These are phyloP conservation scores for Cochlearius cochlearius DNA, from an alignment of 2,113 vertebrate species.

Conservation along the genomic window DNA sequence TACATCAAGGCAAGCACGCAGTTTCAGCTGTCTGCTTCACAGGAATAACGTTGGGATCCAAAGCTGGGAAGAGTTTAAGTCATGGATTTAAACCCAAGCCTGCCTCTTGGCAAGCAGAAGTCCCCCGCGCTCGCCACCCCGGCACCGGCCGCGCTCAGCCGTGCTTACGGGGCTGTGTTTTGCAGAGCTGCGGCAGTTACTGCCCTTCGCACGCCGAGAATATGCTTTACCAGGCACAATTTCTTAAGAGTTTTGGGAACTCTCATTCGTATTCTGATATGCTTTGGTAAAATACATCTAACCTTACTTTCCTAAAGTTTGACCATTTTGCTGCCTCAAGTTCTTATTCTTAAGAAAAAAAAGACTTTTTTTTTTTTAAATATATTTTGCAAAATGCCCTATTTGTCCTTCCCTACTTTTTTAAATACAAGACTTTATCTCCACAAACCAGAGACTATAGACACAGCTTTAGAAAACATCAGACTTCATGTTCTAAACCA, in stretches of 20 bases:
- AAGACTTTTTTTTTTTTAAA: neutral
- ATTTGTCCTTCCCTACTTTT: neutral
- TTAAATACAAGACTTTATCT: neutral
- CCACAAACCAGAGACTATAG: neutral
- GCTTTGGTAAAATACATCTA: neutral
- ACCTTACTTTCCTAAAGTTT: neutral
- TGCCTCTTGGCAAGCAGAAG: neutral
- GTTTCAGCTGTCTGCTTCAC: neutral
- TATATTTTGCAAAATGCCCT: neutral
- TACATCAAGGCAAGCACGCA: neutral
- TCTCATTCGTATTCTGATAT: neutral
- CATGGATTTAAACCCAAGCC: neutral
- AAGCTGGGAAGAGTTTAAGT: neutral
- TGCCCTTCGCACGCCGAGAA: too few relatives aligned
- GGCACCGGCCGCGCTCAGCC: neutral
- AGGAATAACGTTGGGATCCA: neutral
- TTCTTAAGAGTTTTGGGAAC: neutral
- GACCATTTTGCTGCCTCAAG: neutral
- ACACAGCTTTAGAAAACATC: neutral
- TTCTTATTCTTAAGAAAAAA: neutral
- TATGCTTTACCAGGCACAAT: rapidly evolving
- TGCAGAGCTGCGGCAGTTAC: neutral
- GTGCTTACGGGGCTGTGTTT: neutral
- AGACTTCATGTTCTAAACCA: neutral
- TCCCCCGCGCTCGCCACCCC: neutral